Evolutionary conservation across 1,140 invertebrate species (phyloP), one percentile per base, ranked within the genome.

Genomic region (Drosophila baimaii): DNA sequence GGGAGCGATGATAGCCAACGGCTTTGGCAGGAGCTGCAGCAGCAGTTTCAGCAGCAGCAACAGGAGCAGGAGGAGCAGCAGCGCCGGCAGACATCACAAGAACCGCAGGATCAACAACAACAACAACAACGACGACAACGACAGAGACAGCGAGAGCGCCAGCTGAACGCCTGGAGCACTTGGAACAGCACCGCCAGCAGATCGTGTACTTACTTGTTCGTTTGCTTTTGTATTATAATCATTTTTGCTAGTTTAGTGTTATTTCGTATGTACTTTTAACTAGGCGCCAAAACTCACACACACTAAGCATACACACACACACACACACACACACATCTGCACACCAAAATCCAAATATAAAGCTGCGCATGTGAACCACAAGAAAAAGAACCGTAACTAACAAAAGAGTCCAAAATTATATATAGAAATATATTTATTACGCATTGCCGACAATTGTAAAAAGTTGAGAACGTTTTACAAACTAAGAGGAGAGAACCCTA

Each of bases 181-280:
- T 80, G 73, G 77, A 78, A 65, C 57, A 72, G 68, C 85, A 90
- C 73, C 84, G 80, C 85, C 79, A 89, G 61, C 70, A 64, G 88
- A 68, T 91, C 90, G 84, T 90, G 89, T 90, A 90, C 89, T 90
- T 90, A 90, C 90, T 85, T 91, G 82, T 90, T 90, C 49, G 79
- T 83, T 86, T 90, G 88, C 86, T 90, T 90, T 90, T 90, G 88
- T 90, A 90, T 90, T 84, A 91, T 91, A 90, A 89, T 89, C 66
- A 83, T 79, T 83, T 89, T 88, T 86, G 84, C 83, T 83, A 88
- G 84, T 66, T 88, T 88, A 82, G 82, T 86, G 71, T 82, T 86
- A 85, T 86, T 86, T 89, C 84, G 83, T 79, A 86, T 89, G 82
- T 86, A 85, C 51, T 88, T 77, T 83, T 86, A 83, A 79, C 64